phyloP scores from a whole-genome alignment of 2,888 invertebrate species.

The Blomia tropicalis region DNA sequence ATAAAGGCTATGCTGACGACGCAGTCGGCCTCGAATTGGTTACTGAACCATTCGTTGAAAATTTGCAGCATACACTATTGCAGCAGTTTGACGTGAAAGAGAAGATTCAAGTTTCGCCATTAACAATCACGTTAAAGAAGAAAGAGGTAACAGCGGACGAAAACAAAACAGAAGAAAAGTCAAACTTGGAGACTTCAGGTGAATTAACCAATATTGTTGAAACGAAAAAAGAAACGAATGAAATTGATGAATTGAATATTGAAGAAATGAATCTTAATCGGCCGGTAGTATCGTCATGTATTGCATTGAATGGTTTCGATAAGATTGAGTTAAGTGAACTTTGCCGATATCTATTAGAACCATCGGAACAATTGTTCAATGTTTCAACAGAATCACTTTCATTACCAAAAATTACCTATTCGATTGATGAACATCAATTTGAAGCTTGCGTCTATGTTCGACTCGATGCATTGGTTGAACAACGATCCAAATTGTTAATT shows the following conservation, averaged over 20 bases:
- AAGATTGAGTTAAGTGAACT: neutral
- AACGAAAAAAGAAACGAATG: neutral
- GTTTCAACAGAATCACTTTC: slow-evolving; percentile 13
- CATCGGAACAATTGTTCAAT: neutral
- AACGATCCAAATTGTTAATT: no score
- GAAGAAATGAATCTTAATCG: neutral
- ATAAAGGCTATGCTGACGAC: slow-evolving; percentile 42
- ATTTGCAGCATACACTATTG: slow-evolving; percentile 36
- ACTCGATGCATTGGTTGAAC: no score
- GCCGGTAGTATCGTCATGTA: slow-evolving; percentile 14
- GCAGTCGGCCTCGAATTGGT: slow-evolving; percentile 41
- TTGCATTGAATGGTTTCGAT: neutral
- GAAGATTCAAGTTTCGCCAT: neutral
- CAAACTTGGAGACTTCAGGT: neutral
- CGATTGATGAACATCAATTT: no score
- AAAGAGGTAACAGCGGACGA: neutral
- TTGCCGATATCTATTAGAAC: slow-evolving; percentile 3
- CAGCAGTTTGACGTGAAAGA: slow-evolving; percentile 11
- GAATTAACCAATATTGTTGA: neutral
- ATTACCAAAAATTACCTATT: slow-evolving; percentile 19
- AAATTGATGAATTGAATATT: neutral
- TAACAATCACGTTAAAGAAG: neutral
- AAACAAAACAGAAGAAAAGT: neutral
- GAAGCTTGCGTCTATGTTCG: no score
- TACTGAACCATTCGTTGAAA: slow-evolving; percentile 43